phyloP scores from a whole-genome alignment of 2,888 invertebrate species.

The Embidobia sp. region DNA sequence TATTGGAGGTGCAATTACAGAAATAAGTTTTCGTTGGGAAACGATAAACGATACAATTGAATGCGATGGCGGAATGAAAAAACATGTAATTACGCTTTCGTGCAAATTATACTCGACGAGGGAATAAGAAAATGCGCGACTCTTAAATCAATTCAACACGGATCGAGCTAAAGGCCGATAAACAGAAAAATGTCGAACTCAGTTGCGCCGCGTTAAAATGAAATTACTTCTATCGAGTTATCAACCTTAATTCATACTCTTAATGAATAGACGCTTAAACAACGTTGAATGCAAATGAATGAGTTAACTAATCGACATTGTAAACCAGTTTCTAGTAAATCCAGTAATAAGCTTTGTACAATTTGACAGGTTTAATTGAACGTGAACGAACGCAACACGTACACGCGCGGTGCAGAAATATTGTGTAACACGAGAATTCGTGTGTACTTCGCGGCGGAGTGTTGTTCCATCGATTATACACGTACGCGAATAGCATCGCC shows the following conservation, averaged over 20 bases:
- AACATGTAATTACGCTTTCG: no score
- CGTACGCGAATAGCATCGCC: slow-evolving; percentile 41
- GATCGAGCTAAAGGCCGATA: no score
- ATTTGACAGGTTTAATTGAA: slow-evolving; percentile 53
- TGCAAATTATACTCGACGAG: no score
- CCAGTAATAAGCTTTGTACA: slow-evolving; percentile 45
- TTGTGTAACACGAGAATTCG: slow-evolving; percentile 44
- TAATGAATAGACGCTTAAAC: slow-evolving; percentile 39
- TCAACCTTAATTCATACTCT: slow-evolving; percentile 28
- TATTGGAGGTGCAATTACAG: no score
- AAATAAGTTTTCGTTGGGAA: no score
- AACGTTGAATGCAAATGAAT: slow-evolving; percentile 31
- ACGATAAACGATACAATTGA: no score
- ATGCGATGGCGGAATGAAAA: no score
- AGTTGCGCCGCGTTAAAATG: no score
- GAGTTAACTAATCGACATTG: slow-evolving; percentile 38
- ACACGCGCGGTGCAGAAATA: slow-evolving; percentile 40
- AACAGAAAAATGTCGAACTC: no score
- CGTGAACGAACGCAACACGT: slow-evolving; percentile 41
- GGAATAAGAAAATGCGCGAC: no score
- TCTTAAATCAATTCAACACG: no score
- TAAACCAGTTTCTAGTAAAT: slow-evolving; percentile 38
- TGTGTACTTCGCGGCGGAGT: slow-evolving; percentile 41
- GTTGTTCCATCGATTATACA: slow-evolving; percentile 46
- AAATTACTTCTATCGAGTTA: slow-evolving; percentile 37